Base-by-base conservation (phyloP, 2,888 invertebrate genomes). In the Elysia crispata region DNA sequence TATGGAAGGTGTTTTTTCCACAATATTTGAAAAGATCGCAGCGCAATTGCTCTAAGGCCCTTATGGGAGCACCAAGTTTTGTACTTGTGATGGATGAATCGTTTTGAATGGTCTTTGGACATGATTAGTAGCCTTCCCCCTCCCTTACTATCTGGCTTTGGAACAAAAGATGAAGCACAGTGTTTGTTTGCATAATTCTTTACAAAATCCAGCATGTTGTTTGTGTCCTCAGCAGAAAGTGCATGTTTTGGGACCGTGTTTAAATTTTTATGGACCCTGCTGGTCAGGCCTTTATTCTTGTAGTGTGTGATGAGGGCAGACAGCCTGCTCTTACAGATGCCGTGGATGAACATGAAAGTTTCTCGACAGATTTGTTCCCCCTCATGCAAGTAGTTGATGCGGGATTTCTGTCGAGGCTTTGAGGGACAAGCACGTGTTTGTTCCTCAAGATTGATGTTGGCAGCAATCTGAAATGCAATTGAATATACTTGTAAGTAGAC, bases 261-360 rank as follows among this genome's bases (percentile, higher is more conserved):
- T 70, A 33, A 70, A 30, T 77, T 77, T 25, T 70, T 70, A 70
- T 77, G 77, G 11, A 77, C 60, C 28, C 77, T 5, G 0, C 50
- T 60, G 60, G 69, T 77, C 30, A 77, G 49, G 8, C 77, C 77
- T 70, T 77, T 30, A 25, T 77, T 30, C 18, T 77, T 77, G 60
- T 77, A 77, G 30, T 77, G 77, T 25, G 69, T 41, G 54, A 77
- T 70, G 8, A 77, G 70, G n/a, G 77, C 77, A 77, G 57, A 77
- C 57, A 77, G 33, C 33, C 77, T 23, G 23, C 77, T 70, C 70
- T 77, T 77, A 66, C 77, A 77, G 54, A 77, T 77, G 69, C 77
- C 77, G 60, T 77, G 77, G 18, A 77, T 77, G 50, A 70, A 77
- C 69, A 77, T 28, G n/a, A n/a, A n/a, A n/a, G n/a, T n/a, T n/a